A percentile compares a stretch with the other conserved stretches of the same genome.
Conservation (phyloP, 1,140 invertebrate species). For the Saccostrea echinata region DNA sequence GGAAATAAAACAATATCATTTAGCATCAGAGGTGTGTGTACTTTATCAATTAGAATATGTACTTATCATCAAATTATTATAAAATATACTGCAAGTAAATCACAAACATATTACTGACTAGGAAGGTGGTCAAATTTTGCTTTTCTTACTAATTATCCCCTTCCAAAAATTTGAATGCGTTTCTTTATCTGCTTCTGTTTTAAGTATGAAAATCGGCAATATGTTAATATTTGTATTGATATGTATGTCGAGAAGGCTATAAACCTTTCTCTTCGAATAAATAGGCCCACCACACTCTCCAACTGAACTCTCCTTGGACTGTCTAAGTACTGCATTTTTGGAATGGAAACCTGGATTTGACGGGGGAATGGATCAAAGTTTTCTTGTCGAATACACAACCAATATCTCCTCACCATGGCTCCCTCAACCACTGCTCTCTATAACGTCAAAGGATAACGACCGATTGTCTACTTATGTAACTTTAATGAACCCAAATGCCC, state of each 20-base stretch:
- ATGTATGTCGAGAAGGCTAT: no score
- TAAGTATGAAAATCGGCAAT: no score
- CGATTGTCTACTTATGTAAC: not conserved
- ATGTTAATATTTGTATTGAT: no score
- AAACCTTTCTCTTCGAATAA: not conserved
- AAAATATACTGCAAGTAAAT: no score
- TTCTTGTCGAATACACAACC: not conserved
- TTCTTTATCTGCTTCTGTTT: no score
- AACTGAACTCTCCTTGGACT: not conserved
- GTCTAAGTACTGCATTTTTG: not conserved
- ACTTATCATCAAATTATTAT: no score
- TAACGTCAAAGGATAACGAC: not conserved
- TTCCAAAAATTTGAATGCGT: no score
- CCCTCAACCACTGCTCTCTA: not conserved
- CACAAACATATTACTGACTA: no score
- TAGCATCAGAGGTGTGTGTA: not conserved
- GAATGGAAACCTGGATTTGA: constrained; percentile 20
- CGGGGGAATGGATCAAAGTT: not conserved
- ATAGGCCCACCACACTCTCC: not conserved
- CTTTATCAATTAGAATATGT: not conserved
- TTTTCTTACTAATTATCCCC: no score
- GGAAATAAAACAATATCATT: not conserved
- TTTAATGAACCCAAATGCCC: not conserved
- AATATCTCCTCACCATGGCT: not conserved
- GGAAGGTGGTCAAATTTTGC: no score